phyloP scores from a whole-genome alignment of 2,113 vertebrate species.

The Ciconia maguari region DNA sequence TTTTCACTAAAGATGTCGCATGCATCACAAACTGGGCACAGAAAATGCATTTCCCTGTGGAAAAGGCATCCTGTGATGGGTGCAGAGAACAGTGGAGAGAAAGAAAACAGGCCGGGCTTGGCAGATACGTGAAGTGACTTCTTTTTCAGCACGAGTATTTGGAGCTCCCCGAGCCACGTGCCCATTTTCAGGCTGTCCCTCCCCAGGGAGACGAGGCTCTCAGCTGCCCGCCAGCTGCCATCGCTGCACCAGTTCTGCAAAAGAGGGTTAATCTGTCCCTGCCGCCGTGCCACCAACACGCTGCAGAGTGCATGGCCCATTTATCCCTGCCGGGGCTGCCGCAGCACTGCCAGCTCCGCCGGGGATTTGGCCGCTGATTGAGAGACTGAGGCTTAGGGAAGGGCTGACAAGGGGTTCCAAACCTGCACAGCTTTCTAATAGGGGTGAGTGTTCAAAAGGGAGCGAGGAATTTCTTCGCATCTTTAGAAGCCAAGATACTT shows the following conservation, averaged over 20 bases:
- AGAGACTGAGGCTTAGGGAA: neutral
- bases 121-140: neutral
- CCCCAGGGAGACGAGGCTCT: neutral
- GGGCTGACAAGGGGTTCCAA: neutral
- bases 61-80: neutral
- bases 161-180: neutral
- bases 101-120: neutral
- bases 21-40: neutral
- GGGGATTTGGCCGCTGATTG: neutral
- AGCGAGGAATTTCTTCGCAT: neutral
- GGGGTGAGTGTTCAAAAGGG: neutral
- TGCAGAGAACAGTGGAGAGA: neutral
- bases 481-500: neutral
- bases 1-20: neutral
- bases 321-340: conserved; percentile 1
- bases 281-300: neutral
- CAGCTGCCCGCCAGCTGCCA: neutral
- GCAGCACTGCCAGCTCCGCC: neutral
- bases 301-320: conserved; percentile 27
- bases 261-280: conserved; percentile 56
- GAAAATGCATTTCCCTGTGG: neutral
- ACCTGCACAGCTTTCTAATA: neutral
- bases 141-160: neutral
- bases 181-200: neutral
- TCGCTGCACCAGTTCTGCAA: neutral